A percentile compares a stretch with the other conserved stretches of the same genome.
These are phyloP conservation scores for Lissocephala sabroskyi DNA, from an alignment of 2,888 invertebrate genomes.

Conservation along the genomic window DNA sequence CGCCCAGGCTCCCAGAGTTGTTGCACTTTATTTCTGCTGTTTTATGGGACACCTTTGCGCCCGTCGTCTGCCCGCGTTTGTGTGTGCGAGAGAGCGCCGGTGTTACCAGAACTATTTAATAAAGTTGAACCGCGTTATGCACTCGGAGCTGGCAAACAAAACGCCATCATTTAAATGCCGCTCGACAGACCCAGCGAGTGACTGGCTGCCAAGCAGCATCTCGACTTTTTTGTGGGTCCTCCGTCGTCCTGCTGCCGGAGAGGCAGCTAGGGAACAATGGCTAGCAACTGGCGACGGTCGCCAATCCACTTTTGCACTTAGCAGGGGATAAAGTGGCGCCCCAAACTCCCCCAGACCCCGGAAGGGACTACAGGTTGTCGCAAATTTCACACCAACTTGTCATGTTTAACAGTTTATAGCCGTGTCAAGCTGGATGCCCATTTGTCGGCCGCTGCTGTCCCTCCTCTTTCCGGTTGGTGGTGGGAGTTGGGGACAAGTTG, in stretches of 20 bases:
- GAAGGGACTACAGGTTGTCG: constrained; percentile 48
- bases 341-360: too few relatives aligned
- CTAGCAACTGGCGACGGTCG: constrained; percentile 16
- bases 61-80: not conserved
- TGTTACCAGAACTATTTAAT: constrained; percentile 58
- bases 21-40: constrained; percentile 27
- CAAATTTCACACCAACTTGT: constrained; percentile 65
- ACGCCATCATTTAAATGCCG: constrained; percentile 29
- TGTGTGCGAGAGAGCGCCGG: constrained; percentile 13
- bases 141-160: constrained; percentile 14
- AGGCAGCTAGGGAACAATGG: constrained; percentile 2
- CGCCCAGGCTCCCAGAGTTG: constrained; percentile 14
- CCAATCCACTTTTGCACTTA: constrained; percentile 63
- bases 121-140: constrained; percentile 48
- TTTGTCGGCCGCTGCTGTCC: constrained; percentile 6
- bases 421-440: constrained; percentile 36
- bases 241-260: not conserved
- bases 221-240: too few relatives aligned
- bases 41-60: constrained; percentile 36
- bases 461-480: not conserved
- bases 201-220: not conserved
- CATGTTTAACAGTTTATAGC: constrained; percentile 61
- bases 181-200: not conserved
- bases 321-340: constrained; percentile 46
- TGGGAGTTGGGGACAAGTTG: not conserved